Evolutionary conservation across 2,797 vertebrate genomes (phyloP).

Genomic region (Paedocypris micromegethes): DNA sequence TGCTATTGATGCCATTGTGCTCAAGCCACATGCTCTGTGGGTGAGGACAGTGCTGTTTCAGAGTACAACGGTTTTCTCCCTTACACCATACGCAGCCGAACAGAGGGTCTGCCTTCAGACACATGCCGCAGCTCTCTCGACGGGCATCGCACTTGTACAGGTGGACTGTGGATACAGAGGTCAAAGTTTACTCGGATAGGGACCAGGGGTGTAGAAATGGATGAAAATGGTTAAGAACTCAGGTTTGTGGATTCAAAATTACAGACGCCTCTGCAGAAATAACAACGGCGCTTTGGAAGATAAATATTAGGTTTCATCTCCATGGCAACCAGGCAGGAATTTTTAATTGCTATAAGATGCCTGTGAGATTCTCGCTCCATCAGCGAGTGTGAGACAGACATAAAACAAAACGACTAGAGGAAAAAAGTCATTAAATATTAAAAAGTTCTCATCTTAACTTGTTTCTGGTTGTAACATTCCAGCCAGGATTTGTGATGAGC

Average conservation of each 20-base stretch:
- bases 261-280: too few species aligned
- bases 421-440: too few species aligned
- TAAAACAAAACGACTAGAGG: too few species aligned
- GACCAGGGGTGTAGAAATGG: not conserved
- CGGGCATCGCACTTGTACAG: slow-evolving; percentile 95
- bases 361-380: slow-evolving; percentile 59
- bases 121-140: slow-evolving; percentile 90
- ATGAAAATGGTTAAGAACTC: not conserved
- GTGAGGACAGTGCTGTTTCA: slow-evolving; percentile 88
- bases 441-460: too few species aligned
- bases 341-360: slow-evolving; percentile 70
- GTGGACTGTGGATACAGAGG: slow-evolving; percentile 75
- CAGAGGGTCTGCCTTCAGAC: slow-evolving; percentile 90
- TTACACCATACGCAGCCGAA: slow-evolving; percentile 95
- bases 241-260: too few species aligned
- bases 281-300: slow-evolving; percentile 47
- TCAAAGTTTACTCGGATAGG: slow-evolving; percentile 9
- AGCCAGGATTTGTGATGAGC: too few species aligned
- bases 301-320: slow-evolving; percentile 54
- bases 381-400: not conserved
- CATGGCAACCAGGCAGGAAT: slow-evolving; percentile 65
- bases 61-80: slow-evolving; percentile 83
- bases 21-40: slow-evolving; percentile 89
- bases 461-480: too few species aligned
- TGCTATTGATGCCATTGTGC: slow-evolving; percentile 84